Percentiles rank a stretch among this genome's conserved stretches.
Conservation (phyloP, 2,113 vertebrate genomes). For the Gadus macrocephalus region DNA sequence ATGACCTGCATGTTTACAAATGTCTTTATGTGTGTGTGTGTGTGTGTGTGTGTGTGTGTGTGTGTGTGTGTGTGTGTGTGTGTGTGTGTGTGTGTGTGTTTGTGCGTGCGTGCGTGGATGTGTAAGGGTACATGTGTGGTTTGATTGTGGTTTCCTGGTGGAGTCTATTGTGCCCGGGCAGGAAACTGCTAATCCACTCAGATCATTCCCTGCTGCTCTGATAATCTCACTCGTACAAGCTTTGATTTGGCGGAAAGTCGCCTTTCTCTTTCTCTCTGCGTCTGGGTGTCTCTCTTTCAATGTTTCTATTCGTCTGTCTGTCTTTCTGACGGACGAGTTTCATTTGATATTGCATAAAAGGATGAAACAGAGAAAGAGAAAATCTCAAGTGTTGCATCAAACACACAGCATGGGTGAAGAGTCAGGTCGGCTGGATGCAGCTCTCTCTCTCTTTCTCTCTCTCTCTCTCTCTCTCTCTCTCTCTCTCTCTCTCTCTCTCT, state of each 20-base stretch:
- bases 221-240: conserved; percentile 37
- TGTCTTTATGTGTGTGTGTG: not conserved
- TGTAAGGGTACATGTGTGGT: conserved; percentile 8
- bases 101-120: not conserved
- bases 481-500: too few relatives aligned
- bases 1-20: not conserved
- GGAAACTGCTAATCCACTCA: conserved; percentile 64
- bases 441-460: too few relatives aligned
- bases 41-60: too few relatives aligned
- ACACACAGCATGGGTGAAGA: conserved; percentile 77
- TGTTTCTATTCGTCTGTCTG: not conserved
- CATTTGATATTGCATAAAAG: not conserved
- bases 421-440: conserved; percentile 42
- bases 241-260: conserved; percentile 24
- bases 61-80: too few relatives aligned
- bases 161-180: conserved; percentile 53
- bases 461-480: too few relatives aligned
- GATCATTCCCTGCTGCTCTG: conserved; percentile 41
- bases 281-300: not conserved
- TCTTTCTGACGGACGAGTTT: conserved; percentile 26
- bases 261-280: conserved; percentile 22
- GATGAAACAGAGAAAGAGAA: conserved; percentile 48
- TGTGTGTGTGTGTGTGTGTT: too few relatives aligned
- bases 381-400: conserved; percentile 67
- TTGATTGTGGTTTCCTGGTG: conserved; percentile 61